phyloP scores from a whole-genome alignment of 2,113 vertebrate genomes.

The Podarcis raffonei region DNA sequence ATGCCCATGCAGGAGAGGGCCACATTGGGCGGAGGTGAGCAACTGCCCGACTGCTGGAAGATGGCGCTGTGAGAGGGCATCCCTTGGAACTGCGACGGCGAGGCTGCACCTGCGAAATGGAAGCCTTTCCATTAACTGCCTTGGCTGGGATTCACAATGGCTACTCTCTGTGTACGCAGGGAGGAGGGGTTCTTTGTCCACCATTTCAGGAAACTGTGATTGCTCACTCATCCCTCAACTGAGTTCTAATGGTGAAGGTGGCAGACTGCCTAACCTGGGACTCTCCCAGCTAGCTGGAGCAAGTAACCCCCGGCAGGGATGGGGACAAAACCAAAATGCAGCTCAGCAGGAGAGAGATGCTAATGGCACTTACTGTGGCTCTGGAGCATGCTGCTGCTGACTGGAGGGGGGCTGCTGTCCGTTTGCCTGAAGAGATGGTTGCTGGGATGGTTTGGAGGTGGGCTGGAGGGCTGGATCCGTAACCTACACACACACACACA shows the following conservation, averaged over 20 bases:
- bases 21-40: slow-evolving; percentile 85
- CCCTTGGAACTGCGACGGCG: slow-evolving; percentile 88
- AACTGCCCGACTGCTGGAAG: slow-evolving; percentile 87
- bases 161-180: not conserved
- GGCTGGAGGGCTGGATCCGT: slow-evolving; percentile 96
- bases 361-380: slow-evolving; percentile 81
- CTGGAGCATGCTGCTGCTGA: slow-evolving; percentile 86
- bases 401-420: slow-evolving; percentile 91
- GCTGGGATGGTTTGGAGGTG: slow-evolving; percentile 93
- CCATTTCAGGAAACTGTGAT: slow-evolving; percentile 21
- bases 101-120: slow-evolving; percentile 76
- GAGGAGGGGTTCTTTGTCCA: slow-evolving; percentile 20
- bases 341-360: not conserved
- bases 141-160: slow-evolving; percentile 10
- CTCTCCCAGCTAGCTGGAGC: too few relatives aligned
- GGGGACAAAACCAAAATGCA: too few relatives aligned
- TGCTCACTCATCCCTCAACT: too few relatives aligned
- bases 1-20: slow-evolving; percentile 83
- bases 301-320: too few relatives aligned
- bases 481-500: slow-evolving; percentile 77
- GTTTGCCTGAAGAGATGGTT: slow-evolving; percentile 96
- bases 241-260: not conserved
- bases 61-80: slow-evolving; percentile 75
- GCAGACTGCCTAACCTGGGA: not conserved
- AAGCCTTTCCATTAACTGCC: not conserved